Evolutionary conservation across 1,140 invertebrate genomes (phyloP).

Genomic region (roundworm (Caenorhabditis elegans)): DNA sequence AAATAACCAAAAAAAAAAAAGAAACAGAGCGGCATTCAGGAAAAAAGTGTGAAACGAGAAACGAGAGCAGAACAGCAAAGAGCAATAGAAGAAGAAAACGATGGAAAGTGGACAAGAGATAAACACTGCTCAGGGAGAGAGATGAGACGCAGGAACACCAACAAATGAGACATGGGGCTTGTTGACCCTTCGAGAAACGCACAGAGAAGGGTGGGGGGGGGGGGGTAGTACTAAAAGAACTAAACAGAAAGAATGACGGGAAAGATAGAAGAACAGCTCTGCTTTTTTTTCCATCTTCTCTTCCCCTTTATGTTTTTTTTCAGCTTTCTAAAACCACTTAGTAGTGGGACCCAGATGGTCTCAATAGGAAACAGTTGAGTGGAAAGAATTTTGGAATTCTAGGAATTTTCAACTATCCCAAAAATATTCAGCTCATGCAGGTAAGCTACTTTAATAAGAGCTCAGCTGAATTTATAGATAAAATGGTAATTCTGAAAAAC

Average conservation of each 20-base stretch:
- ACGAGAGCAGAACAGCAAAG: neutral
- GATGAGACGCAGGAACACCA: neutral
- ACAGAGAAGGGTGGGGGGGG: too few species aligned
- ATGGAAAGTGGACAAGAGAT: conserved; percentile 13
- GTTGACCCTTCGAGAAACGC: conserved; percentile 27
- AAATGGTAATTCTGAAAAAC: too few species aligned
- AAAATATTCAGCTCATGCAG: too few species aligned
- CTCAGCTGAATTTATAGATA: too few species aligned
- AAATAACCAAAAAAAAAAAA: neutral
- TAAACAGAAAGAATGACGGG: conserved; percentile 14
- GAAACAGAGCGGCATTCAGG: neutral
- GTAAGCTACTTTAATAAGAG: too few species aligned
- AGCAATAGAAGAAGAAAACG: conserved; percentile 5
- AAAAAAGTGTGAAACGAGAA: neutral
- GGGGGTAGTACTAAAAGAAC: neutral
- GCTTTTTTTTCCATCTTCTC: neutral
- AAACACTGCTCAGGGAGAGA: conserved; percentile 5
- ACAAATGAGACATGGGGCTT: conserved; percentile 1
- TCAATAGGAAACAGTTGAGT: too few species aligned
- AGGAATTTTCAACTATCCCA: too few species aligned
- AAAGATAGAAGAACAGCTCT: conserved; percentile 18
- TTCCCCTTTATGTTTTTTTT: neutral
- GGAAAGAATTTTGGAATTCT: neutral
- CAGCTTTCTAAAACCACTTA: neutral
- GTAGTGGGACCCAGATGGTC: neutral